Evolutionary conservation across 2,797 vertebrate species (phyloP), one percentile per base, ranked within the genome.

Genomic region (Cossypha polioptera): DNA sequence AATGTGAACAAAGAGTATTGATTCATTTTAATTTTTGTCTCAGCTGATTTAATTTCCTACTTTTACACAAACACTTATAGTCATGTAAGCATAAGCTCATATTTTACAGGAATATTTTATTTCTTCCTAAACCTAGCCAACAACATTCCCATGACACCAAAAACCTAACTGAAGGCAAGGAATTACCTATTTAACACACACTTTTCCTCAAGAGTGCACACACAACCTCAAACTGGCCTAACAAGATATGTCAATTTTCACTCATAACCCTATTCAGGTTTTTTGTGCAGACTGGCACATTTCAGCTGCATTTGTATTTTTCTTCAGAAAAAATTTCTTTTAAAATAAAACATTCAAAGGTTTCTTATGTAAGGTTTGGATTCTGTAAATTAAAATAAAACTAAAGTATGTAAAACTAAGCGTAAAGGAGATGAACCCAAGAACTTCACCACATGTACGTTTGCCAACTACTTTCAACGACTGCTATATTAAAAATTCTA

Each of bases 381-480:
- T 83, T 83, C 58, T 16, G 1, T 3, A 33, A 1, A 3, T 2
- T 75, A n/a, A 72, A 79, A 65, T 21, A 58, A 73, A 95, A 35
- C 16, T 5, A 2, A 54, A 55, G 47, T 7, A 26, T 3, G 15
- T 22, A 45, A 55, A 93, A 58, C 26, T 25, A 59, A 72, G 22
- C 1, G 2, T 25, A 72, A 86, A 81, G 43, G n/a, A 61, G 24
- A 62, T 0, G 6, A 86, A 88, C 7, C 7, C 3, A 54, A 65
- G 13, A 58, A 91, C 53, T 90, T 50, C 4, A 38, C 24, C 1
- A 2, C 0, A 0, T 3, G 11, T 55, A 5, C 1, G 1, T 63
- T 63, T 54, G 50, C 59, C 81, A 80, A 66, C 50, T 61, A 25
- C 84, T 91, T 86, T 72, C 43, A 65, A 26, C 28, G 6, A 36